Evolutionary conservation across 2,888 invertebrate genomes (phyloP), one percentile per base, ranked within the genome.

Genomic region (Branchellion lobata): DNA sequence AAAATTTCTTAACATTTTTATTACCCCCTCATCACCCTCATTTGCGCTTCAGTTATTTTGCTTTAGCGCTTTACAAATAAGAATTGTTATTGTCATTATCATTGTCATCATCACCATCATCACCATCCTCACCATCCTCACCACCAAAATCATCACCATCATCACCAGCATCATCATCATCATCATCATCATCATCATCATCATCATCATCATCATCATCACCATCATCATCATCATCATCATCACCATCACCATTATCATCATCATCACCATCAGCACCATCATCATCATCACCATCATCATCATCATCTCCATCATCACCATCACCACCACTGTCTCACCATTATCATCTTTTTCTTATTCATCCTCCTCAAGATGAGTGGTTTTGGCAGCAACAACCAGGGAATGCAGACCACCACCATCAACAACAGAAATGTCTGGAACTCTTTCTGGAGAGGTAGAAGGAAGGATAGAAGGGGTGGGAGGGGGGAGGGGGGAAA

Each of bases 331-430:
- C 65, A 65, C 29, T 29, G 29, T 65, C 65, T 65, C n/a, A n/a
- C n/a, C n/a, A n/a, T 69, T 36, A n/a, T 27, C 33, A 27, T 33
- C 29, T 34, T 69, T 29, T 33, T 47, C 18, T 74, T 74, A 36
- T 81, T 75, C 1, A 34, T 24, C 1, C 29, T 1, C 36, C 79
- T 75, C 47, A 86, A 82, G 34, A 85, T 91, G 85, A 95, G 90
- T 0, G 99, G 99, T 87, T 98, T 99, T 36, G 93, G 94, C 80
- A 95, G 89, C 85, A 99, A 89, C 96, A 99, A 96, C 90, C 94
- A 93, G 0, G 98, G 98, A 82, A 98, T 91, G 88, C 96, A 97
- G 77, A 93, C 84, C 69, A 96, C 85, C 0, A 96, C 85, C 27
- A 89, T 81, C n/a, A 89, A 82, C 5, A 88, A 86, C 31, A 86